Evolutionary conservation across 2,888 invertebrate species (phyloP).

Genomic region (Drosophila vallismaia): DNA sequence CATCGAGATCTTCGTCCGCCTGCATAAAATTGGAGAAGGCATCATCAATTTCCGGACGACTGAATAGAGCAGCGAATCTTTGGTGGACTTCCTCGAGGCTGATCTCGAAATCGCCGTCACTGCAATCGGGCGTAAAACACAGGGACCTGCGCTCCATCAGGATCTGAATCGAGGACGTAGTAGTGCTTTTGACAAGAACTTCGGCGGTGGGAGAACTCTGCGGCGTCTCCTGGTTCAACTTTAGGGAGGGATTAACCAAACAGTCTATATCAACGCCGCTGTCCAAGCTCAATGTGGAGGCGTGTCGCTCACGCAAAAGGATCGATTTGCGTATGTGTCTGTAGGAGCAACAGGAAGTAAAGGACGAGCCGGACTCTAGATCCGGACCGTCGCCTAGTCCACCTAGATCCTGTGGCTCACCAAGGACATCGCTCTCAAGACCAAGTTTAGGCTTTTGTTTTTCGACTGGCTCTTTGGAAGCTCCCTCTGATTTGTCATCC

Average conservation of each 20-base stretch:
- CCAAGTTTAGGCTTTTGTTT: not conserved
- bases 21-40: conserved; percentile 35
- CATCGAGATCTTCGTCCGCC: conserved; percentile 45
- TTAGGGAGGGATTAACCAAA: not conserved
- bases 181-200: not conserved
- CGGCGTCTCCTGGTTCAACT: not conserved
- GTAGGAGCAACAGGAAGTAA: conserved; percentile 28
- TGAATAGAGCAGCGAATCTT: conserved; percentile 21
- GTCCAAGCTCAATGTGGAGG: conserved; percentile 24
- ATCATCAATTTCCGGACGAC: conserved; percentile 42
- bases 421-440: not conserved
- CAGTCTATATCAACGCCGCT: conserved; percentile 4
- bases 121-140: not conserved
- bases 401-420: not conserved
- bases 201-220: not conserved
- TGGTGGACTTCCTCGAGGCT: conserved; percentile 3
- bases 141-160: conserved; percentile 13
- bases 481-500: not conserved
- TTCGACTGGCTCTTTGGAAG: not conserved
- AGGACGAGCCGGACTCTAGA: conserved; percentile 10
- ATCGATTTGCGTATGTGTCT: conserved; percentile 11
- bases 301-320: conserved; percentile 7
- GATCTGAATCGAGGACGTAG: not conserved
- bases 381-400: not conserved
- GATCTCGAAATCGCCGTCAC: conserved; percentile 1